phyloP scores from a whole-genome alignment of 2,888 invertebrate genomes.

The Epinotia demarniana region DNA sequence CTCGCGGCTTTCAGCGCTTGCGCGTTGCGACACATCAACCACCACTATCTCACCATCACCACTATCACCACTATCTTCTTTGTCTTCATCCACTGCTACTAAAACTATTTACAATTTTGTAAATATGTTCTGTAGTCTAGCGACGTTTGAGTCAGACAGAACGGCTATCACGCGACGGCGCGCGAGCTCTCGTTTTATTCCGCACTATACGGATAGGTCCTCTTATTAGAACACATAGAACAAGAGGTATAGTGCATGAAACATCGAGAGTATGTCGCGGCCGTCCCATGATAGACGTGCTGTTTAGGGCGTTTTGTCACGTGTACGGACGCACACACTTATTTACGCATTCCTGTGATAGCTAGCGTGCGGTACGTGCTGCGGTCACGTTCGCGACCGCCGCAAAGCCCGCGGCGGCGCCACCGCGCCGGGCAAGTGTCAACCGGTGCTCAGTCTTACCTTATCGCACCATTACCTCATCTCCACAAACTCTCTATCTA shows the following conservation, averaged over 20 bases:
- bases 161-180: too few relatives aligned
- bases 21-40: constrained; percentile 53
- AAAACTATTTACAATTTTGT: constrained; percentile 17
- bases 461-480: constrained; percentile 62
- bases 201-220: too few relatives aligned
- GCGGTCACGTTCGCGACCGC: constrained; percentile 67
- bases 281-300: too few relatives aligned
- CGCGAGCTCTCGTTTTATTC: too few relatives aligned
- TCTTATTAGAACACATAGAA: too few relatives aligned
- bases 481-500: constrained; percentile 62
- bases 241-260: too few relatives aligned
- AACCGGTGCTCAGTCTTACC: constrained; percentile 56
- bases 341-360: constrained; percentile 62
- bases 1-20: constrained; percentile 58
- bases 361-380: constrained; percentile 69
- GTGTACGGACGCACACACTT: constrained; percentile 58
- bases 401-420: constrained; percentile 46
- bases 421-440: constrained; percentile 47
- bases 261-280: too few relatives aligned
- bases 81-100: constrained; percentile 17
- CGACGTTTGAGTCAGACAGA: constrained; percentile 8
- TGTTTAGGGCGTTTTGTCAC: constrained; percentile 53
- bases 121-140: constrained; percentile 4
- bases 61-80: constrained; percentile 32
- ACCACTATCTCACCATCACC: constrained; percentile 26